Base-by-base conservation (phyloP, 2,888 invertebrate genomes). In the Apotomis capreana region DNA sequence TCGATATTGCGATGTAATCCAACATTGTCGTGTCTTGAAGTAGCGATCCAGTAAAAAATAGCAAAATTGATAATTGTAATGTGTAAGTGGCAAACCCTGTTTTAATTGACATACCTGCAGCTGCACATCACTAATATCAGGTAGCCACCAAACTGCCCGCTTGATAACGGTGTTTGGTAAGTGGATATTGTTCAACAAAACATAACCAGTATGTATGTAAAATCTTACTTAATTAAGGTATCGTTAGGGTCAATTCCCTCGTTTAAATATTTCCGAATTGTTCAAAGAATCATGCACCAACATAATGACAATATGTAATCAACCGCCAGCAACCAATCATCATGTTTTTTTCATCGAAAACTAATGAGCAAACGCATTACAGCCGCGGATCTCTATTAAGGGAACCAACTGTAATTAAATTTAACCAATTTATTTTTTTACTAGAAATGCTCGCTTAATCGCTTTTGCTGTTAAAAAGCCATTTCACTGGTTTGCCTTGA, bases 281-380 rank as follows among this genome's bases (percentile, higher is more conserved):
- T 64, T 55, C 6, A 44, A 26, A 10, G n/a, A 13, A 64, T 70
- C 58, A 65, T 55, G 62, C 62, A 36, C 51, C 55, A 55, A 59
- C 72, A 68, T 55, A 51, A 63, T 74, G 68, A 69, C 74, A 74
- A 77, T 75, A 64, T 69, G 46, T 46, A 70, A 64, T 70, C 44
- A 59, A 54, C 64, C 52, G 40, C 40, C 40, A 26, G 54, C 15
- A 49, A 62, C 13, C 59, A 64, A 58, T 70, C 49, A 36, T 62
- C 44, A 26, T 64, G 40, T 64, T 65, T 60, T 70, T 60, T 40
- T 51, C 8, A 13, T 15, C 54, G 37, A 2, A 52, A 46, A 36
- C 52, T 65, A 70, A 70, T 65, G 65, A 12, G 13, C 36, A 59
- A 65, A 52, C 36, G 15, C 60, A 60, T 70, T 70, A 59, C 59